A percentile compares a stretch with the other conserved stretches of the same genome.
Conservation (phyloP, 53 echinoderm and acorn worm genomes). For the Holothuria leucospilota region DNA sequence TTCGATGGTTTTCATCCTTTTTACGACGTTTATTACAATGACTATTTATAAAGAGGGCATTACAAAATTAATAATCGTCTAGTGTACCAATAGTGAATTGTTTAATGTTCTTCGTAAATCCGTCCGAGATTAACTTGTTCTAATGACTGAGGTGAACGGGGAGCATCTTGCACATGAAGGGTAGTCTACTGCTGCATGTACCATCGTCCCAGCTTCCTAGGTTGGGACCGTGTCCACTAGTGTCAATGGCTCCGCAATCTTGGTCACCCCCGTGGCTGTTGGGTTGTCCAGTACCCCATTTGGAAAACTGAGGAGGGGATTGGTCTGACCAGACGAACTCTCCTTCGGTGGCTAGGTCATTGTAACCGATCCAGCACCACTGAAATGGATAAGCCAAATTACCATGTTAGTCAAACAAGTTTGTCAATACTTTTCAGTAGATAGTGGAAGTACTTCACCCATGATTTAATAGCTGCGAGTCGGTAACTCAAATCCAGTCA, state of each 20-base stretch:
- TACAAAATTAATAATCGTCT: too few relatives aligned
- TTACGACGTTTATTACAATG: too few relatives aligned
- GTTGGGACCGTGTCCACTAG: neutral
- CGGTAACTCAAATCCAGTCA: too few relatives aligned
- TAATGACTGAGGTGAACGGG: neutral
- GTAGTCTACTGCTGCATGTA: neutral
- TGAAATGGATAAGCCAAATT: neutral
- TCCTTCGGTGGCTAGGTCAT: neutral
- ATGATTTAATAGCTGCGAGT: too few relatives aligned
- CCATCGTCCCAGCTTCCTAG: slow-evolving; percentile 8
- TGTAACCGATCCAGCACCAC: slow-evolving; percentile 23
- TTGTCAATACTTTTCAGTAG: neutral
- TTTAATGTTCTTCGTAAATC: too few relatives aligned
- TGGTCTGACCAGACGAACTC: neutral
- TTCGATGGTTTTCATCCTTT: too few relatives aligned
- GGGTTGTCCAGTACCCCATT: slow-evolving; percentile 7
- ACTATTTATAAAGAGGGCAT: too few relatives aligned
- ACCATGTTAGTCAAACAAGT: neutral
- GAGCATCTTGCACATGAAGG: slow-evolving; percentile 13
- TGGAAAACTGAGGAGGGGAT: neutral
- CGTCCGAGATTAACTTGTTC: too few relatives aligned
- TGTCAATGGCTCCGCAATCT: slow-evolving; percentile 3
- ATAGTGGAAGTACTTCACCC: too few relatives aligned
- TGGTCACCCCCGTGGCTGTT: slow-evolving; percentile 19
- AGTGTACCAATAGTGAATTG: too few relatives aligned